Percentiles rank a stretch among this genome's conserved stretches.
Conservation (phyloP, 2,888 invertebrate species). For the Alviniconcha strummeri region DNA sequence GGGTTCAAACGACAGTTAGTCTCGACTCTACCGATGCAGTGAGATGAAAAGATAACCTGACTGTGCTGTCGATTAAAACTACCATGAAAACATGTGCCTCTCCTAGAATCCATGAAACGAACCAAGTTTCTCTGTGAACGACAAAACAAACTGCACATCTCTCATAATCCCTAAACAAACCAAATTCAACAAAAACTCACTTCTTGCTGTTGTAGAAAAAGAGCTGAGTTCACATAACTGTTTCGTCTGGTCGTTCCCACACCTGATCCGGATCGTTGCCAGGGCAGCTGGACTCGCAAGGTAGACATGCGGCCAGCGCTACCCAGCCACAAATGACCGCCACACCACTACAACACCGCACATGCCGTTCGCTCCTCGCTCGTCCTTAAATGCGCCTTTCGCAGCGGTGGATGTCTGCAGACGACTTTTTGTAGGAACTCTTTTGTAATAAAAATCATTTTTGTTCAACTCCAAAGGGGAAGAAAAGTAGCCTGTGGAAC, state of each 20-base stretch:
- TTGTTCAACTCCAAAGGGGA: neutral
- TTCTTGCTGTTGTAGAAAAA: constrained; percentile 11
- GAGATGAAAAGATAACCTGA: too few species aligned
- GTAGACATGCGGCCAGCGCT: neutral
- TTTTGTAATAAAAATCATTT: neutral
- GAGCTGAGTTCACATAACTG: neutral
- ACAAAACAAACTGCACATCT: too few species aligned
- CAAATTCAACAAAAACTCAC: neutral
- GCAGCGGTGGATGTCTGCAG: neutral
- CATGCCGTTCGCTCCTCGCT: neutral
- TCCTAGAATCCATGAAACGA: too few species aligned
- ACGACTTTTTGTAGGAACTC: neutral
- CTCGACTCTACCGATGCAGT: too few species aligned
- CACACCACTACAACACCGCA: neutral
- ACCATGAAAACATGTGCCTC: too few species aligned
- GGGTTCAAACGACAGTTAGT: too few species aligned
- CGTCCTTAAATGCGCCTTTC: neutral
- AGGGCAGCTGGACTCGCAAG: constrained; percentile 11
- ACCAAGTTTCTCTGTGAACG: too few species aligned
- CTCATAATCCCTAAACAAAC: too few species aligned
- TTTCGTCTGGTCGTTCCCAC: constrained; percentile 6
- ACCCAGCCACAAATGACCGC: neutral
- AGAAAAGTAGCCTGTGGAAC: too few species aligned
- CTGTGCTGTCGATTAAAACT: too few species aligned
- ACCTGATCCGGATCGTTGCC: constrained; percentile 8